Evolutionary conservation across 1,140 invertebrate genomes (phyloP).

Genomic region (Papilio aristodemus): DNA sequence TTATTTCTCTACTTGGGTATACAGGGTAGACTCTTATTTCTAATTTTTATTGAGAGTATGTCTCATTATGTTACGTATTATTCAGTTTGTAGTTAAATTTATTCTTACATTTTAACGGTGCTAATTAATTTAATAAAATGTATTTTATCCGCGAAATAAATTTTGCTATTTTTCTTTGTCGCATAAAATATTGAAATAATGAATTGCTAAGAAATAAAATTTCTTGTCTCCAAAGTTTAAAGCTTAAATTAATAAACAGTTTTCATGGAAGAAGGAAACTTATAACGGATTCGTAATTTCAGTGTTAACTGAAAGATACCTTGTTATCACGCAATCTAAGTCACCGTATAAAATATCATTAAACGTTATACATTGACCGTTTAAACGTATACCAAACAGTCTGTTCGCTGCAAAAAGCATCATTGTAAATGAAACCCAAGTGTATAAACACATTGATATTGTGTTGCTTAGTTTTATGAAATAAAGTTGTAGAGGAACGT

Average conservation of each 20-base stretch:
- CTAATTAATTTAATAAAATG: too few relatives aligned
- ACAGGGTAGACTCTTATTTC: too few relatives aligned
- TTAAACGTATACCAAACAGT: background rate
- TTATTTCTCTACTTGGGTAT: too few relatives aligned
- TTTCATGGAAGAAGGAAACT: background rate
- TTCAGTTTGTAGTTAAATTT: too few relatives aligned
- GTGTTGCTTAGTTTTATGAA: background rate
- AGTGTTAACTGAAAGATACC: background rate
- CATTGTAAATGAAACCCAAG: background rate
- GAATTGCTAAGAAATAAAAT: too few relatives aligned
- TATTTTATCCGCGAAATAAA: too few relatives aligned
- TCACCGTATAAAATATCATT: background rate
- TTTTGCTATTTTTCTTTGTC: too few relatives aligned
- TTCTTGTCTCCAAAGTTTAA: background rate
- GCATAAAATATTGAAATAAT: too few relatives aligned
- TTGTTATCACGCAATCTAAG: background rate
- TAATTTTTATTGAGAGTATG: too few relatives aligned
- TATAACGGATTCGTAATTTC: background rate
- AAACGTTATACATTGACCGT: background rate
- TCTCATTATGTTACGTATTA: too few relatives aligned
- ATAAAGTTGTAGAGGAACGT: constrained; percentile 14
- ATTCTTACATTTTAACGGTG: too few relatives aligned
- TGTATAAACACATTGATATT: background rate
- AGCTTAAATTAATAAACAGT: constrained; percentile 1
- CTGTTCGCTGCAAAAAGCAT: background rate